phyloP scores from a whole-genome alignment of 2,797 vertebrate genomes.

The Gorsachius magnificus region DNA sequence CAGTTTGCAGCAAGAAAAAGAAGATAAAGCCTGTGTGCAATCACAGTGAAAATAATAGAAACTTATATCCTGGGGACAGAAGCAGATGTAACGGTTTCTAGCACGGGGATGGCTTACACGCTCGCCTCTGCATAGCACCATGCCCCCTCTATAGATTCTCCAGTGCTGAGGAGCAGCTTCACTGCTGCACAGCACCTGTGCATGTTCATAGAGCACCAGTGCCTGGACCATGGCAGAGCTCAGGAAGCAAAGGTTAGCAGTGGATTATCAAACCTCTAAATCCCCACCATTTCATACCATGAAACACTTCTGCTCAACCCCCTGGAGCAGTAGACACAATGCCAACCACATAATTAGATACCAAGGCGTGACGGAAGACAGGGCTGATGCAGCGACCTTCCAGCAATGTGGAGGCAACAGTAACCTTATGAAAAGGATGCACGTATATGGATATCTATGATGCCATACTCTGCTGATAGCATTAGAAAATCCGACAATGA shows the following conservation, averaged over 20 bases:
- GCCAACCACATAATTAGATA: neutral
- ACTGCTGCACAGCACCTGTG: neutral
- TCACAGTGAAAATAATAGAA: neutral
- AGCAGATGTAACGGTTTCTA: neutral
- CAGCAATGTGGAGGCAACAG: neutral
- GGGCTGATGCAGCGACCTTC: neutral
- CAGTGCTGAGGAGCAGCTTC: neutral
- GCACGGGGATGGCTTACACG: accelerated
- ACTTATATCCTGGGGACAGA: neutral
- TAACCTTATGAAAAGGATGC: neutral
- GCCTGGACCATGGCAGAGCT: neutral
- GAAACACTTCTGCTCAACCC: neutral
- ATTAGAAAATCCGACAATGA: neutral
- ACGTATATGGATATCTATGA: neutral
- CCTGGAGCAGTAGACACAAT: neutral
- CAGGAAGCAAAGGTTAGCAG: neutral
- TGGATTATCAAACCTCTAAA: neutral
- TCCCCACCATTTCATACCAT: neutral
- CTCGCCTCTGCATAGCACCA: neutral
- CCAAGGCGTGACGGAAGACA: neutral
- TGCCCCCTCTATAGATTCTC: no score
- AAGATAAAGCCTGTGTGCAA: neutral
- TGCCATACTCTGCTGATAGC: neutral
- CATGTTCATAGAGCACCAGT: neutral
- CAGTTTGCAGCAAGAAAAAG: neutral